A percentile compares a stretch with the other conserved stretches of the same genome.
Evolutionary conservation across 2,888 invertebrate species (phyloP).

Genomic region (Dryadula phaetusa): DNA sequence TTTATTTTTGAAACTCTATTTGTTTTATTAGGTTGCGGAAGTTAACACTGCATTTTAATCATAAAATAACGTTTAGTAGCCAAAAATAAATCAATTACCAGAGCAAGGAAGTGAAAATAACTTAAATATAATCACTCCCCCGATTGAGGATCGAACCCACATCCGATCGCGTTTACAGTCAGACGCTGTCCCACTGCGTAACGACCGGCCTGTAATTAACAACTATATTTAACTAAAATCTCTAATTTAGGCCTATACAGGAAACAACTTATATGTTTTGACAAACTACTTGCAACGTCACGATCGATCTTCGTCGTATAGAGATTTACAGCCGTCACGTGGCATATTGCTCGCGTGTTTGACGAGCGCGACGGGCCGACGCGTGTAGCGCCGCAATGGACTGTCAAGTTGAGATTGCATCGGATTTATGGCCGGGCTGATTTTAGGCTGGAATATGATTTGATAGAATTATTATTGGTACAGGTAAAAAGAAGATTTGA

Average conservation of each 20-base stretch:
- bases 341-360: conserved; percentile 61
- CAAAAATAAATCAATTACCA: too few species aligned
- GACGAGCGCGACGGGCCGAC: conserved; percentile 50
- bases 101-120: too few species aligned
- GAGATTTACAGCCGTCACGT: conserved; percentile 69
- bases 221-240: not conserved
- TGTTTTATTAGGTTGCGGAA: too few species aligned
- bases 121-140: too few species aligned
- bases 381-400: conserved; percentile 48
- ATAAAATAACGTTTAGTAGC: too few species aligned
- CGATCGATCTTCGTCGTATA: conserved; percentile 61
- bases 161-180: too few species aligned
- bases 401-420: conserved; percentile 47
- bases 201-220: not conserved
- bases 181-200: too few species aligned
- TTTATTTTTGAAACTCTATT: too few species aligned
- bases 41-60: too few species aligned
- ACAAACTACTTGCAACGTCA: conserved; percentile 36
- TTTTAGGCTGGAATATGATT: conserved; percentile 4
- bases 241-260: not conserved
- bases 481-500: too few species aligned
- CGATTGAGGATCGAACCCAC: too few species aligned
- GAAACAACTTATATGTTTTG: conserved; percentile 19
- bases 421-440: conserved; percentile 47
- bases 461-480: too few species aligned